These are phyloP conservation scores for Gymnorhina tibicen DNA, from an alignment of 2,113 vertebrate species.

Conservation along the genomic window DNA sequence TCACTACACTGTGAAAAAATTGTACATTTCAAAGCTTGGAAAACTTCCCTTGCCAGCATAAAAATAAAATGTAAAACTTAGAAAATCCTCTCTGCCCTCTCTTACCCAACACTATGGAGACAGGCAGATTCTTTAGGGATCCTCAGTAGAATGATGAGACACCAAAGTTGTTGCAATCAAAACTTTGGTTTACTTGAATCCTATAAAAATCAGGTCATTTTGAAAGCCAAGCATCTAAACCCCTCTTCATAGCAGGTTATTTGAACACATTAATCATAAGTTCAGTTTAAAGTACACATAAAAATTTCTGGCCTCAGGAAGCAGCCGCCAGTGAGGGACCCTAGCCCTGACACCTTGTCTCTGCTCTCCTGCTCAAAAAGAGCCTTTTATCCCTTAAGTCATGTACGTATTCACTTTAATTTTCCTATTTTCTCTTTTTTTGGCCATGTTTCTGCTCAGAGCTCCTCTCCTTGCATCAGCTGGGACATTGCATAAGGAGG, in stretches of 20 bases:
- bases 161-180: not conserved
- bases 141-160: rapidly evolving
- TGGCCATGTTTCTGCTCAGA: not conserved
- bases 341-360: not conserved
- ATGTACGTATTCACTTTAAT: not conserved
- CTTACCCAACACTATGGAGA: not conserved
- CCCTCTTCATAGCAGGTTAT: rapidly evolving
- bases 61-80: not conserved
- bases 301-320: rapidly evolving
- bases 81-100: not conserved
- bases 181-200: not conserved
- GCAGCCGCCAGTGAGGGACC: rapidly evolving
- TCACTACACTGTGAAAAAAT: not conserved
- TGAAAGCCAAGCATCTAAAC: not conserved
- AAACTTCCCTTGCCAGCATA: not conserved
- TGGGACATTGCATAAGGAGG: not conserved
- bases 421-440: not conserved
- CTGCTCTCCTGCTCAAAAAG: not conserved
- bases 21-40: not conserved
- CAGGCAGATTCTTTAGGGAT: not conserved
- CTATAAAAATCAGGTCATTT: not conserved
- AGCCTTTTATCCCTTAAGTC: not conserved
- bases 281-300: rapidly evolving
- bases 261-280: not conserved
- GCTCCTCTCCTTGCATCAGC: not conserved